These are phyloP conservation scores for Tridacna crocea DNA, from an alignment of 2,888 invertebrate genomes.

Conservation along the genomic window DNA sequence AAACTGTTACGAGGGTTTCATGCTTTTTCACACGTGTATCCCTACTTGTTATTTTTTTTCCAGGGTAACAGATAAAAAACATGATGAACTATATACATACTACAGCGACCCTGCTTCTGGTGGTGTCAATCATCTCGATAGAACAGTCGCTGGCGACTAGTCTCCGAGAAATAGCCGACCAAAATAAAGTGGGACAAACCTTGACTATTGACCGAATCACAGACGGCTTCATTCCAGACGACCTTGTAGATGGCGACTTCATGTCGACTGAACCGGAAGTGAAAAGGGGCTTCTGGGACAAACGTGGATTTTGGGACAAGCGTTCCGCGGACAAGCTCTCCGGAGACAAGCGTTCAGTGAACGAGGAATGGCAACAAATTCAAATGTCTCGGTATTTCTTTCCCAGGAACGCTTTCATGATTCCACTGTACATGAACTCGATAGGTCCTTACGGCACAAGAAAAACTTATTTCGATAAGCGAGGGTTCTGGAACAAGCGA, in stretches of 20 bases:
- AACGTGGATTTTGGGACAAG: slow-evolving; percentile 55
- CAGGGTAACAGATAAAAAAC: neutral
- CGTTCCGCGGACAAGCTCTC: slow-evolving; percentile 2
- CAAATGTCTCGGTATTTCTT: slow-evolving; percentile 52
- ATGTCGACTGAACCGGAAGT: slow-evolving; percentile 2
- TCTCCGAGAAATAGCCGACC: slow-evolving; percentile 36
- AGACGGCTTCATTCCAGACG: slow-evolving; percentile 25
- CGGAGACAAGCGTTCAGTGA: neutral
- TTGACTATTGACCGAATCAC: slow-evolving; percentile 31
- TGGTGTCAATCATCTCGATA: neutral
- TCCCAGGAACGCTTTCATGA: slow-evolving; percentile 44
- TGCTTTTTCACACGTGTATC: neutral
- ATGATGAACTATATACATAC: neutral
- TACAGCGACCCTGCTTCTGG: neutral
- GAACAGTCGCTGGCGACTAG: slow-evolving; percentile 12
- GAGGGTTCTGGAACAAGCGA: slow-evolving; percentile 56
- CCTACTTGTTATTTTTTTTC: neutral
- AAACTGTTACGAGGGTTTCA: neutral
- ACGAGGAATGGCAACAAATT: slow-evolving; percentile 15
- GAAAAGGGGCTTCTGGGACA: slow-evolving; percentile 59
- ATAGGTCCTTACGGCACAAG: neutral
- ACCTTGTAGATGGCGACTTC: slow-evolving; percentile 16
- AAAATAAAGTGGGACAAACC: slow-evolving; percentile 34
- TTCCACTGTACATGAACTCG: slow-evolving; percentile 23
- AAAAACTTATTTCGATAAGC: slow-evolving; percentile 32